Evolutionary conservation across 2,797 vertebrate genomes (phyloP).

Genomic region (Taenioides sp.): DNA sequence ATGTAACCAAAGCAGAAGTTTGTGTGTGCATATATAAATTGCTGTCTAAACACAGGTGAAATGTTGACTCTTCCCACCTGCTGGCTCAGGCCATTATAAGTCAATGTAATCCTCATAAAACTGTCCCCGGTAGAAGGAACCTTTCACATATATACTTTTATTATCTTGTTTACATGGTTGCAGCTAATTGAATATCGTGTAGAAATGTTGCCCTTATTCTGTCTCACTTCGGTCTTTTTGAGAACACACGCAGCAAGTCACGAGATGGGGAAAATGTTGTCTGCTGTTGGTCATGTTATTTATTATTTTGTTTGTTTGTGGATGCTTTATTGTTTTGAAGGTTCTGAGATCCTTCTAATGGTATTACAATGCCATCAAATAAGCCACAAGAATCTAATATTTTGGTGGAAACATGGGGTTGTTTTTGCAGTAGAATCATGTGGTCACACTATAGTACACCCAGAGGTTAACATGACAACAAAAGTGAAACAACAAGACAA

Average conservation of each 20-base stretch:
- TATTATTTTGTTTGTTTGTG: slow-evolving; percentile 46
- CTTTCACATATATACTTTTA: slow-evolving; percentile 26
- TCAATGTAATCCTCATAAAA: slow-evolving; percentile 56
- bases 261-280: slow-evolving; percentile 1
- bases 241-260: slow-evolving; percentile 25
- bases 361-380: slow-evolving; percentile 18
- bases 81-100: slow-evolving; percentile 20
- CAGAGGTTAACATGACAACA: slow-evolving; percentile 52
- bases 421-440: slow-evolving; percentile 31
- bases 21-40: slow-evolving; percentile 47
- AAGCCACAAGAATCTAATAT: slow-evolving; percentile 43
- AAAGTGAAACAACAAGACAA: background rate
- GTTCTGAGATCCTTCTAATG: slow-evolving; percentile 16
- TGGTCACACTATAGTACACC: slow-evolving; percentile 54
- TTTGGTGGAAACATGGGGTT: slow-evolving; percentile 33
- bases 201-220: slow-evolving; percentile 21
- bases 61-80: slow-evolving; percentile 67
- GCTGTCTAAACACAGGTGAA: slow-evolving; percentile 21
- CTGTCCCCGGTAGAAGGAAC: slow-evolving; percentile 56
- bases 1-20: slow-evolving; percentile 55
- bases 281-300: slow-evolving; percentile 36
- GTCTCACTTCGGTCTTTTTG: slow-evolving; percentile 38
- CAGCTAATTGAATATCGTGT: slow-evolving; percentile 14
- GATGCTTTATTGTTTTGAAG: slow-evolving; percentile 28
- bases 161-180: slow-evolving; percentile 19